Percentiles rank a stretch among this genome's conserved stretches.
phyloP scores from a whole-genome alignment of 2,113 vertebrate species.

The Brachypodius melanocephalos region DNA sequence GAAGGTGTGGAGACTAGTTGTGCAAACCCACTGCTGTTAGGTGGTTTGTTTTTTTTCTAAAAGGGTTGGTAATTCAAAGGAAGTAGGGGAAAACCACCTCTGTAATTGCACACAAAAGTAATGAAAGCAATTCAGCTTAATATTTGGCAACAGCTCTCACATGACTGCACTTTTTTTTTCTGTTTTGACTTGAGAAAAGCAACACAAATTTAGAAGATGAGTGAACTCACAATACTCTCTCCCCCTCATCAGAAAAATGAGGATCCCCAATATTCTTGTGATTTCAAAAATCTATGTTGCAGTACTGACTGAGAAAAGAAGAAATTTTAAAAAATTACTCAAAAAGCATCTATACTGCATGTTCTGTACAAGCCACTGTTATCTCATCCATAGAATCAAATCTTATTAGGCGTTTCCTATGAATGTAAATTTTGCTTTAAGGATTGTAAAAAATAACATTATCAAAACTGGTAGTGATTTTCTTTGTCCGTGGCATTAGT shows the following conservation, averaged over 20 bases:
- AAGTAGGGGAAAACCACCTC: background rate
- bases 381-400: background rate
- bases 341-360: background rate
- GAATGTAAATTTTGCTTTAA: background rate
- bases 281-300: background rate
- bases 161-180: fast-evolving
- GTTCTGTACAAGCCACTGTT: background rate
- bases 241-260: background rate
- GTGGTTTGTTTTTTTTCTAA: background rate
- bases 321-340: fast-evolving
- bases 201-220: background rate
- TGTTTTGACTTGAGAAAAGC: background rate
- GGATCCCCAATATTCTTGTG: background rate
- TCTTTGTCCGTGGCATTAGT: background rate
- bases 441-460: background rate
- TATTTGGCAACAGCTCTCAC: background rate
- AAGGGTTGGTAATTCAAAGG: background rate
- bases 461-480: background rate
- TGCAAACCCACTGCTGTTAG: background rate
- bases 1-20: background rate
- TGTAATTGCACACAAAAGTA: background rate
- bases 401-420: background rate
- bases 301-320: background rate
- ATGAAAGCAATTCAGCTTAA: background rate
- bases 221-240: background rate